Evolutionary conservation across 2,888 invertebrate genomes (phyloP), one percentile per base, ranked within the genome.

Genomic region (Andrena praecox): DNA sequence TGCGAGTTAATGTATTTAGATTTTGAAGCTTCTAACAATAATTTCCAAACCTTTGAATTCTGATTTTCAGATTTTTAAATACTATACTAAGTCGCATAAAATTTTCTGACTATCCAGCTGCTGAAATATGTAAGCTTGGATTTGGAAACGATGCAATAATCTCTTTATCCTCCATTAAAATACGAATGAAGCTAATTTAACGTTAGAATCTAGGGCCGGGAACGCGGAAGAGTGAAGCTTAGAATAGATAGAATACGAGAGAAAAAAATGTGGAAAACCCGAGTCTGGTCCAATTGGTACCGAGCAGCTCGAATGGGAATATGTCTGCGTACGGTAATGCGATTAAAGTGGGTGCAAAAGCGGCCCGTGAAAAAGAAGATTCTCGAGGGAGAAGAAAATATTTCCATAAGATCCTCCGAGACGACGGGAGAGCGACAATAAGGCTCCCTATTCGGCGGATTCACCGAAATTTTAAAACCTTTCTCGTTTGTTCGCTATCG

Each of bases 271-370:
- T 56, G 4, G 66, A 60, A 70, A 79, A 77, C 59, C 42, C 60
- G 54, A 20, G 35, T 27, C 52, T 70, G 72, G 50, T 62, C 42
- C 82, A 78, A 82, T 87, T 88, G 81, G 63, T 66, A 62, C 73
- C 33, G 80, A 82, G 70, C 71, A 60, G 66, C 67, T 76, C 76
- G 72, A 82, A 89, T 86, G 78, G 77, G 88, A 84, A 88, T 86
- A 79, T 86, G 88, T 87, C 80, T 89, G 84, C 64, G 84, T 75
- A 70, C 77, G 85, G 72, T 89, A 87, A 87, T 87, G 77, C 89
- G 89, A 87, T 87, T 87, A 87, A 87, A 87, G 85, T 60, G 69
- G 60, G 42, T 33, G 62, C 24, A 29, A 67, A 62, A 27, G 42
- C 64, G 54, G 20, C n/a, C 52, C 52, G 87, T 80, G 83, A 87